phyloP scores from a whole-genome alignment of 2,888 invertebrate species.

The Chirona hameri region DNA sequence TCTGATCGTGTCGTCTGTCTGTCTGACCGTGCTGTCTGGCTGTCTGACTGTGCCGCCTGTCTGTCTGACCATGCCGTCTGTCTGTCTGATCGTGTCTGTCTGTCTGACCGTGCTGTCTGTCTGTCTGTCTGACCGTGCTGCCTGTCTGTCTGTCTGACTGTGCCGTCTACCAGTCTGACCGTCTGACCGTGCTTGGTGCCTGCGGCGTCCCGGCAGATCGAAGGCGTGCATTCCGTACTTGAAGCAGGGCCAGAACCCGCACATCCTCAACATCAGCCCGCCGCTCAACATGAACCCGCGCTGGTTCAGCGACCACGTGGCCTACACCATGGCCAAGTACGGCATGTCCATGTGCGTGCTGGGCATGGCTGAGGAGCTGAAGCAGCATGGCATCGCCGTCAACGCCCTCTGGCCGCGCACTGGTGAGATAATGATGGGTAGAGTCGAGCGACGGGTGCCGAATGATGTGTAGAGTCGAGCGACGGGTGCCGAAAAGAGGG shows the following conservation, averaged over 20 bases:
- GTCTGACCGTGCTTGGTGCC: no score
- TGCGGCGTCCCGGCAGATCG: slow-evolving; percentile 61
- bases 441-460: no score
- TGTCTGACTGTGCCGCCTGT: background rate
- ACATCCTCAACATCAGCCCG: slow-evolving; percentile 92
- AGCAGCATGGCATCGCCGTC: slow-evolving; percentile 74
- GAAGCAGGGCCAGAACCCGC: slow-evolving; percentile 80
- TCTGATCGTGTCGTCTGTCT: background rate
- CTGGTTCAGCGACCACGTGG: slow-evolving; percentile 90
- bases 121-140: background rate
- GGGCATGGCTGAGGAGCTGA: slow-evolving; percentile 94
- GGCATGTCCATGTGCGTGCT: slow-evolving; percentile 98
- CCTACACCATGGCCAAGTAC: slow-evolving; percentile 98
- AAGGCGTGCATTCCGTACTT: slow-evolving; percentile 84
- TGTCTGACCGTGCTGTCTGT: no score
- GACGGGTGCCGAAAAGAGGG: no score
- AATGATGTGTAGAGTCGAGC: no score
- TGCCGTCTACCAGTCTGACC: background rate
- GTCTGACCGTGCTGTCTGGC: background rate
- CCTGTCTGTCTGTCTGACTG: background rate
- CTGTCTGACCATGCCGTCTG: background rate
- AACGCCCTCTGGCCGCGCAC: slow-evolving; percentile 97
- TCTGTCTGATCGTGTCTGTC: background rate
- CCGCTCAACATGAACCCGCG: slow-evolving; percentile 81
- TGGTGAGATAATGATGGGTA: slow-evolving; percentile 51